These are phyloP conservation scores for Pungitius pungitius DNA, from an alignment of 2,113 vertebrate species.

Conservation along the genomic window DNA sequence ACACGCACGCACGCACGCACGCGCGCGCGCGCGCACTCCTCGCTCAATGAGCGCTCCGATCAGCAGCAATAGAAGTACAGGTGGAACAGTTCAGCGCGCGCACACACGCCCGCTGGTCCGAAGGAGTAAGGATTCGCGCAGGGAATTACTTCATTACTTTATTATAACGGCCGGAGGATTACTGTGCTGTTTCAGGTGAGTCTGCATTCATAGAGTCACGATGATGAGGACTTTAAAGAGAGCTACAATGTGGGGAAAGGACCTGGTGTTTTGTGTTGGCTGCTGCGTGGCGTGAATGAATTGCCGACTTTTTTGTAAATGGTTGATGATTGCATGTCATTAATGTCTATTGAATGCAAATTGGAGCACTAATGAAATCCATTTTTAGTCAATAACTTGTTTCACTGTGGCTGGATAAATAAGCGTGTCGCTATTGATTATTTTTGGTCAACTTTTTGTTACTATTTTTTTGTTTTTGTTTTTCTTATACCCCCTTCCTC, in stretches of 20 bases:
- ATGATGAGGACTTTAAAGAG: conserved; percentile 9
- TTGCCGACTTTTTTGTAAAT: conserved; percentile 1
- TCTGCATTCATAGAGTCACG: conserved; percentile 11
- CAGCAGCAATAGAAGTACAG: conserved; percentile 63
- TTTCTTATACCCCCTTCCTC: conserved; percentile 50
- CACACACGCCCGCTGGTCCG: conserved; percentile 26
- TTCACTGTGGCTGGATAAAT: conserved; percentile 67
- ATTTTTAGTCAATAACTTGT: conserved; percentile 37
- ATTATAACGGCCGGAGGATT: conserved; percentile 38
- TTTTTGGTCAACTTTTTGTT: conserved; percentile 25
- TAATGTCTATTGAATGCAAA: not conserved
- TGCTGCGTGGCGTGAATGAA: conserved; percentile 30
- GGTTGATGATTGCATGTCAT: conserved; percentile 27
- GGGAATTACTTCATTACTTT: conserved; percentile 24
- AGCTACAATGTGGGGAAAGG: not conserved
- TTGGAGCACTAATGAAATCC: too few species aligned
- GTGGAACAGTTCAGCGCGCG: conserved; percentile 50
- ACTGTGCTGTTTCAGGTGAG: conserved; percentile 63
- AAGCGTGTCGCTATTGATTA: conserved; percentile 6
- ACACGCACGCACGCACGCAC: too few species aligned
- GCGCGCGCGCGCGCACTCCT: too few species aligned
- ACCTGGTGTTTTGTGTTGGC: not conserved
- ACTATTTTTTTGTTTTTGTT: not conserved
- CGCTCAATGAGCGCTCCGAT: conserved; percentile 70
- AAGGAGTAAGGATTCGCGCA: conserved; percentile 9